Percentiles rank a stretch among this genome's conserved stretches.
phyloP scores from a whole-genome alignment of 2,888 invertebrate species.

The Luperina nickerlii region DNA sequence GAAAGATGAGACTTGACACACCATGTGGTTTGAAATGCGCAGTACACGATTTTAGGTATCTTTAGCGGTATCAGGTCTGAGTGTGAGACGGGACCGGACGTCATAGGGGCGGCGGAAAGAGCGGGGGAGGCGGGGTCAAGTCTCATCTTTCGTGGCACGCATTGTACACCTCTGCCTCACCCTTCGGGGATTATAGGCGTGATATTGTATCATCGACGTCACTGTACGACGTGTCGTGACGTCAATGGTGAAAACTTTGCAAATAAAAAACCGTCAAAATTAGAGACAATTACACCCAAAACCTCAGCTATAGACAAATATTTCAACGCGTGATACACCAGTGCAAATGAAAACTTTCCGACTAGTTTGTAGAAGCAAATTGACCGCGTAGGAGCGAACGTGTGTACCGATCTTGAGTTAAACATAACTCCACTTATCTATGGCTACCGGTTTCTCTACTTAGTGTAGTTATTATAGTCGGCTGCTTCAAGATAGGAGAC shows the following conservation, averaged over 20 bases:
- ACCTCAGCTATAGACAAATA: constrained; percentile 54
- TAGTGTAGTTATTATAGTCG: constrained; percentile 50
- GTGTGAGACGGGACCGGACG: too few relatives aligned
- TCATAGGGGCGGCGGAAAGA: too few relatives aligned
- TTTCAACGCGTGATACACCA: constrained; percentile 62
- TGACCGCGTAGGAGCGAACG: constrained; percentile 77
- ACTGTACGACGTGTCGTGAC: not conserved
- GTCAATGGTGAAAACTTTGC: not conserved
- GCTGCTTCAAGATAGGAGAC: constrained; percentile 25
- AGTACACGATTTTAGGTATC: too few relatives aligned
- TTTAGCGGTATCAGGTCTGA: too few relatives aligned
- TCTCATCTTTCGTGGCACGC: too few relatives aligned
- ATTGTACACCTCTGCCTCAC: not conserved
- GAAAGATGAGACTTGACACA: too few relatives aligned
- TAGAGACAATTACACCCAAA: constrained; percentile 49
- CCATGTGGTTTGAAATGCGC: too few relatives aligned
- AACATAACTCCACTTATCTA: constrained; percentile 81
- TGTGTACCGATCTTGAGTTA: constrained; percentile 76
- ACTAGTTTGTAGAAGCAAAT: constrained; percentile 79
- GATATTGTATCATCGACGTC: not conserved
- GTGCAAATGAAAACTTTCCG: constrained; percentile 64
- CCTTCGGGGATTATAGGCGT: not conserved
- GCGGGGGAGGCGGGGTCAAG: too few relatives aligned
- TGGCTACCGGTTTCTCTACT: constrained; percentile 81
- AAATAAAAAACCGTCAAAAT: constrained; percentile 34